A percentile compares a stretch with the other conserved stretches of the same genome.
phyloP scores from a whole-genome alignment of 2,888 invertebrate species.

The Deilephila porcellus region DNA sequence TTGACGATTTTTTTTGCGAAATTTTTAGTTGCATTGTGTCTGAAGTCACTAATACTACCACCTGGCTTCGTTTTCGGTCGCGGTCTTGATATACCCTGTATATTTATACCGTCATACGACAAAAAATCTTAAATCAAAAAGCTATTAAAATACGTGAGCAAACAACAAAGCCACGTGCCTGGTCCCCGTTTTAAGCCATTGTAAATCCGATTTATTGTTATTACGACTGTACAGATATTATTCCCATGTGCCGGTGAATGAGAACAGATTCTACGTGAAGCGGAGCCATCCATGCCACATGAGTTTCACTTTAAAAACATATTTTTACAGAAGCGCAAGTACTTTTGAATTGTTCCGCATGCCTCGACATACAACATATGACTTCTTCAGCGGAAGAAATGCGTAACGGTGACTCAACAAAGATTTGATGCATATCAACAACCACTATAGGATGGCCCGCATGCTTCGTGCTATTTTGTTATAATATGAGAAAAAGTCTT shows the following conservation, averaged over 20 bases:
- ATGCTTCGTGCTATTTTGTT: background rate
- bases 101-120: background rate
- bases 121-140: background rate
- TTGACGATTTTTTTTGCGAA: too few relatives aligned
- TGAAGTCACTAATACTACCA: too few relatives aligned
- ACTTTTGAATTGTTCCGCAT: slow-evolving; percentile 6
- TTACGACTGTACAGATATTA: slow-evolving; percentile 20
- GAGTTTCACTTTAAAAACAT: background rate
- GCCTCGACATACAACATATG: background rate
- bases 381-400: background rate
- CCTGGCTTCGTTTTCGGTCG: too few relatives aligned
- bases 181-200: slow-evolving; percentile 3
- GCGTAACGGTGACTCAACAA: background rate
- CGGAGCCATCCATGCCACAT: slow-evolving; percentile 1
- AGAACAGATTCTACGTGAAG: slow-evolving; percentile 1
- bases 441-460: background rate
- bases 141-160: slow-evolving; percentile 12
- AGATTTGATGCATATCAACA: slow-evolving; percentile 13
- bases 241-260: slow-evolving; percentile 11
- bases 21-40: too few relatives aligned
- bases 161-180: slow-evolving; percentile 7
- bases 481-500: background rate
- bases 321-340: background rate
- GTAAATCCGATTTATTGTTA: slow-evolving; percentile 23
- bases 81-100: too few relatives aligned